Conservation (phyloP, 2,113 vertebrate species). For the Tautogolabrus adspersus region DNA sequence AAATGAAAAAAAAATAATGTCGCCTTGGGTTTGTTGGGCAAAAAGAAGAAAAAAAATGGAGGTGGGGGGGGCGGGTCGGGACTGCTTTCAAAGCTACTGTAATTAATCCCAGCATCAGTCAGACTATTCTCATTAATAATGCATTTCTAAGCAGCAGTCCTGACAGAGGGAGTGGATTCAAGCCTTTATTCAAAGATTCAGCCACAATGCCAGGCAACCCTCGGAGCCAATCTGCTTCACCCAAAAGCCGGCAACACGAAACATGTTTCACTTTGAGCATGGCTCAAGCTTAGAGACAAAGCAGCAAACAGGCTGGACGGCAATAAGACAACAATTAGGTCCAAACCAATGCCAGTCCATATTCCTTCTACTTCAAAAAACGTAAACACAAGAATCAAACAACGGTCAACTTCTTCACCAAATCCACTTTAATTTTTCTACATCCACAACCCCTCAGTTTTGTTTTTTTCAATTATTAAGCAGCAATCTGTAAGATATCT, state of each 20-base stretch:
- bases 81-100: conserved; percentile 55
- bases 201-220: conserved; percentile 62
- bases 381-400: neutral
- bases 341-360: neutral
- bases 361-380: neutral
- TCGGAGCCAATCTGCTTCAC: conserved; percentile 62
- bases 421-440: neutral
- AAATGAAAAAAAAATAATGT: conserved; percentile 19
- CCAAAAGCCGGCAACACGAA: neutral
- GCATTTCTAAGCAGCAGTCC: conserved; percentile 67
- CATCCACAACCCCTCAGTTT: no score
- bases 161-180: conserved; percentile 57
- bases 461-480: neutral
- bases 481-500: no score
- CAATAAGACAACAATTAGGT: neutral
- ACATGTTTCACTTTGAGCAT: conserved; percentile 15
- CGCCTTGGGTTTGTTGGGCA: conserved; percentile 12
- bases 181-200: conserved; percentile 67
- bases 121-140: conserved; percentile 76
- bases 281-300: conserved; percentile 11
- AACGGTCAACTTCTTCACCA: neutral
- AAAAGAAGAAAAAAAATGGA: neutral
- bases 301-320: neutral
- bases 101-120: conserved; percentile 76
- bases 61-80: neutral